These are phyloP conservation scores for Physeter macrocephalus DNA, from an alignment of 2,113 vertebrate genomes.

Conservation along the genomic window DNA sequence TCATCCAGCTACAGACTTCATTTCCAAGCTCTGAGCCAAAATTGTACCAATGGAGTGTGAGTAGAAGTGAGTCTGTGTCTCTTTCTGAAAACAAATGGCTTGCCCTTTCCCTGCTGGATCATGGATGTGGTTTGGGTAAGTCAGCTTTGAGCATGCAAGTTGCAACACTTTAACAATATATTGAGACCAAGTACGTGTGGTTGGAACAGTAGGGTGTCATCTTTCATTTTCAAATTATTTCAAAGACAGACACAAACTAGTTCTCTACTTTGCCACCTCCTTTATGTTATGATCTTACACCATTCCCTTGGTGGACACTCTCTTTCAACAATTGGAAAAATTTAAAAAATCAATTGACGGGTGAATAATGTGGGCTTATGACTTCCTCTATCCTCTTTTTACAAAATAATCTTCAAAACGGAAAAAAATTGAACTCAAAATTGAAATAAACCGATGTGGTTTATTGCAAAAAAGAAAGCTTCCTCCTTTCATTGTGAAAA, in stretches of 20 bases:
- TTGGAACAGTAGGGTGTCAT: neutral
- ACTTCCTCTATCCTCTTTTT: neutral
- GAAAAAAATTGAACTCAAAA: neutral
- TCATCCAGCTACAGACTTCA: too few species aligned
- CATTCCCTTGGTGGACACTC: neutral
- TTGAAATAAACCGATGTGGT: neutral
- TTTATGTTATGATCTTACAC: neutral
- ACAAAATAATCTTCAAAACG: neutral
- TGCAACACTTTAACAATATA: neutral
- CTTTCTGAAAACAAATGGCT: neutral
- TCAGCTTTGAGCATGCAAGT: neutral
- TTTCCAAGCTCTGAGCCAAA: neutral
- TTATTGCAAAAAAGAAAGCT: neutral
- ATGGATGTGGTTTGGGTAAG: neutral
- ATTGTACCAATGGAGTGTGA: too few species aligned
- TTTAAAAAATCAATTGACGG: neutral
- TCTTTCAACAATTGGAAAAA: neutral
- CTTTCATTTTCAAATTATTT: conserved; percentile 24
- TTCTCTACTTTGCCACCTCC: neutral
- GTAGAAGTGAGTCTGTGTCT: neutral
- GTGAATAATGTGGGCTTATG: neutral
- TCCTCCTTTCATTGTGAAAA: neutral
- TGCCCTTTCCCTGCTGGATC: neutral
- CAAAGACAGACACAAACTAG: neutral
- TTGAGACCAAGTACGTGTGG: neutral